phyloP scores from a whole-genome alignment of 2,888 invertebrate genomes.

The Agriopis marginaria region DNA sequence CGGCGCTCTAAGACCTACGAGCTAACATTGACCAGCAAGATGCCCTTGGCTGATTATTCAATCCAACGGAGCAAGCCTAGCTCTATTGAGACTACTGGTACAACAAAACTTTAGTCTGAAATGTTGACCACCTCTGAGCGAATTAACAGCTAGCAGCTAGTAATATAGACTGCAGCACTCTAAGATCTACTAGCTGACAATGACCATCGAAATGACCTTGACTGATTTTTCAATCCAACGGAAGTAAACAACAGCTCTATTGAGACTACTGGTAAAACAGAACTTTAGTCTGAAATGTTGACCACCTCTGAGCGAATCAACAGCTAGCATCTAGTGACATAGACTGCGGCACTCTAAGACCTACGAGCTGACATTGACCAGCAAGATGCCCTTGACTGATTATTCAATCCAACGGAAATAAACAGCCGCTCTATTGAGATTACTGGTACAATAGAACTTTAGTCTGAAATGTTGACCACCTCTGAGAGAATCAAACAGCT shows the following conservation, averaged over 20 bases:
- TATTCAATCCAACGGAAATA: slow-evolving; percentile 12
- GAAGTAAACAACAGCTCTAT: background rate
- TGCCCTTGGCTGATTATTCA: slow-evolving; percentile 42
- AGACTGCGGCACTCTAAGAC: slow-evolving; percentile 73
- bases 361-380: slow-evolving; percentile 59
- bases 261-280: background rate
- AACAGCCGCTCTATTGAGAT: background rate
- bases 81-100: background rate
- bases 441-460: background rate
- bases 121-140: too few species aligned
- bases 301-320: slow-evolving; percentile 54
- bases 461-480: slow-evolving; percentile 68
- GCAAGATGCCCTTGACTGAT: slow-evolving; percentile 46
- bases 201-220: slow-evolving; percentile 52
- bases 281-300: slow-evolving; percentile 68
- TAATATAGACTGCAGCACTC: slow-evolving; percentile 65
- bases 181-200: slow-evolving; percentile 58
- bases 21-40: slow-evolving; percentile 55
- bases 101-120: too few species aligned
- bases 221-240: slow-evolving; percentile 29
- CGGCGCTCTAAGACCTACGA: slow-evolving; percentile 66
- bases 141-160: too few species aligned
- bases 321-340: slow-evolving; percentile 73
- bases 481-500: slow-evolving; percentile 57
- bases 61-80: background rate